Base-by-base conservation (phyloP, 2,113 vertebrate species). In the Pedetes capensis region DNA sequence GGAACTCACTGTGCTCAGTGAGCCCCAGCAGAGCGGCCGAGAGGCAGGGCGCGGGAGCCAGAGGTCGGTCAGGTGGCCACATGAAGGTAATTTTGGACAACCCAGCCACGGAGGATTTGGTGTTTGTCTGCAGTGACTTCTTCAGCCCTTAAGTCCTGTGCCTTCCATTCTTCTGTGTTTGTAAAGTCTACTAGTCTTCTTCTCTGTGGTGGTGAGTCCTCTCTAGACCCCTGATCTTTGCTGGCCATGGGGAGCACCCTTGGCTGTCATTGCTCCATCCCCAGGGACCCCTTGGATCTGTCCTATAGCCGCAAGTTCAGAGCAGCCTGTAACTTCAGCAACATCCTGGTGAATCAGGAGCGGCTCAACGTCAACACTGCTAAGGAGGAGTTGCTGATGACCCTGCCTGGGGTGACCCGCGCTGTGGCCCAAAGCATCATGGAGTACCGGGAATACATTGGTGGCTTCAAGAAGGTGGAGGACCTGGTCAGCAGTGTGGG, bases 311-410 rank as follows among this genome's bases (percentile, higher is more conserved):
- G 99, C 97, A 99, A 99, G 97, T 99, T 99, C 98, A 99, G 99
- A 88, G 99, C 99, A 0, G 99, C 99, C 1, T 99, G 99, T 88
- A 99, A 99, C 98, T 99, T 99, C 98, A 98, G 99, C 98, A 98
- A 99, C 98, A 99, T 99, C 91, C 95, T 99, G 53, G 99, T 99
- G 80, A 99, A 99, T 93, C 99, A 99, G 97, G 99, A 99, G 97
- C 98, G 99, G 57, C 98, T 99, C 16, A 99, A 99, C 98, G 99
- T 99, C 98, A 99, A 99, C 98, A 98, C 98, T 0, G 99, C 99
- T 95, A 99, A 99, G 0, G 99, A 99, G 98, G 99, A 99, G 98
- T 99, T 99, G 88, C 99, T 99, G 95, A 99, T 99, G 99, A 99
- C 99, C 7, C 98, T 99, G 1, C 99, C 99, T 0, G 99, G 99